Evolutionary conservation across 1,140 invertebrate species (phyloP).

Genomic region (Apis laboriosa): DNA sequence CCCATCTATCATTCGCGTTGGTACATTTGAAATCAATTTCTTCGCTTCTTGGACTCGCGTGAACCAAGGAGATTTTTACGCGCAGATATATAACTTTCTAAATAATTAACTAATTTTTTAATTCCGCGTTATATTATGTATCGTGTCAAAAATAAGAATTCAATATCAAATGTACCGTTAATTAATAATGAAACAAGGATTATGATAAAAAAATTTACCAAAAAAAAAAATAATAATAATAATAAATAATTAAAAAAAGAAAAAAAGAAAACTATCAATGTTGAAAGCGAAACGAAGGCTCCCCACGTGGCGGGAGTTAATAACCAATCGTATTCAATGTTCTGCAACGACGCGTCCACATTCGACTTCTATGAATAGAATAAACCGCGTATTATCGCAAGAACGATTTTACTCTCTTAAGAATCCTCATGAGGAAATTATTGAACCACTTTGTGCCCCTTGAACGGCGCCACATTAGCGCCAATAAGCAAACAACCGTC

Average conservation of each 20-base stretch:
- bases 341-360: background rate
- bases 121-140: no score
- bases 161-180: no score
- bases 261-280: background rate
- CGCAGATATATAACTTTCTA: no score
- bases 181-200: no score
- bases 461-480: slow-evolving; percentile 66
- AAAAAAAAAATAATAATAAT: background rate
- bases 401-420: slow-evolving; percentile 40
- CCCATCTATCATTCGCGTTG: slow-evolving; percentile 42
- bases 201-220: no score
- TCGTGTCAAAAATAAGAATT: no score
- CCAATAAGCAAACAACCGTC: slow-evolving; percentile 62
- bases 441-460: slow-evolving; percentile 63
- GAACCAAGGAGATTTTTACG: background rate
- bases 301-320: background rate
- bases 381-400: slow-evolving; percentile 18
- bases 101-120: no score
- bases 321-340: slow-evolving; percentile 3
- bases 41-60: no score
- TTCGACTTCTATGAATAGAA: background rate
- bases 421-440: slow-evolving; percentile 60
- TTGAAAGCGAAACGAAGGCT: background rate
- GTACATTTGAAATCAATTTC: slow-evolving; percentile 41
- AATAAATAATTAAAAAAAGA: background rate